Base-by-base conservation (phyloP, 1,140 invertebrate genomes). In the Drosophila virilis region DNA sequence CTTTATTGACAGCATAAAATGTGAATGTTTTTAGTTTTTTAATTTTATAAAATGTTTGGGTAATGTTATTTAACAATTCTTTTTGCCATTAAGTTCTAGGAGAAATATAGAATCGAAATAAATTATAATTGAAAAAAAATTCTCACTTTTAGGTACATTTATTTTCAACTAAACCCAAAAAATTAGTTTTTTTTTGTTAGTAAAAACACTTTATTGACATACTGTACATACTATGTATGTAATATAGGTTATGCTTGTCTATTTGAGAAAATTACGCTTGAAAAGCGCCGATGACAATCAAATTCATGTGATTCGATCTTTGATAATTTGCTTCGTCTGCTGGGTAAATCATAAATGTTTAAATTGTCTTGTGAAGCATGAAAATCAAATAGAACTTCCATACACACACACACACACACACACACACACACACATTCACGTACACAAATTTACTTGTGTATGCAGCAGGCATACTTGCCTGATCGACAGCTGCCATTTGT, bases 311-410 rank as follows among this genome's bases (percentile, higher is more conserved):
- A 71, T 60, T 60, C 52, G 33, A 38, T 67, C 35, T 33, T 43
- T 35, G 33, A 54, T 64, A 43, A 69, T 43, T 65, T 40, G 37
- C 58, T 51, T 48, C 37, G 60, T 50, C 43, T 28, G 60, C 35
- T 65, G 35, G 43, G 38, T 51, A 72, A 66, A 51, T 45, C 50
- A 54, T 37, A 51, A 70, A 77, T 50, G 71, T 32, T 52, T 57
- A 66, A 76, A 64, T 77, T 81, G 79, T 48, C 66, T 51, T 71
- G 60, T 67, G 60, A 62, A 68, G 81, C 81, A 74, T 86, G 55
- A 81, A 78, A 52, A 42, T 55, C 60, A 52, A 46, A 61, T 74
- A 45, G 58, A 64, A 37, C 10, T 32, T 37, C 48, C 15, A 61
- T 50, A 38, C n/a, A 45, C 60, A 64, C 13, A 62, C 59, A 61